phyloP scores from a whole-genome alignment of 2,797 vertebrate genomes.

The Rachycentron canadum region DNA sequence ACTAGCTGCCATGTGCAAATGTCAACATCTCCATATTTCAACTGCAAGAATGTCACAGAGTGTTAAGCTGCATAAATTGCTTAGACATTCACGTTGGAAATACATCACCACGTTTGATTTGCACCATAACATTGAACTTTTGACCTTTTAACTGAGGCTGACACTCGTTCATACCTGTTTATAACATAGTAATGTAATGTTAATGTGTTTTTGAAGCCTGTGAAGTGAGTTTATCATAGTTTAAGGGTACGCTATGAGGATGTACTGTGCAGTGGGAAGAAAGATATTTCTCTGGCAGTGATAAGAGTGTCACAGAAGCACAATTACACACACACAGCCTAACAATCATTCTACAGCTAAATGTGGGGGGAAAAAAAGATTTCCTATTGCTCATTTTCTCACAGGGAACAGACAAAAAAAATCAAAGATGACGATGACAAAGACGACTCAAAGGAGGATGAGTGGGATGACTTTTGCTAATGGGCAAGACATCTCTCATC shows the following conservation, averaged over 20 bases:
- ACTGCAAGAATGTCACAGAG: constrained; percentile 20
- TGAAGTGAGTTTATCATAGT: constrained; percentile 18
- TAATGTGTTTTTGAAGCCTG: neutral
- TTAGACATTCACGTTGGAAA: neutral
- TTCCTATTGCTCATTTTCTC: constrained; percentile 36
- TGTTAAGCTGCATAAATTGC: constrained; percentile 21
- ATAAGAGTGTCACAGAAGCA: neutral
- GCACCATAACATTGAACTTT: constrained; percentile 5
- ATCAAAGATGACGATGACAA: constrained; percentile 22
- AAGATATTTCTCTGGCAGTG: constrained; percentile 39
- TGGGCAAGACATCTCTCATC: constrained; percentile 54
- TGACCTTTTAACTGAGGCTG: neutral
- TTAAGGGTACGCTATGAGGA: constrained; percentile 15
- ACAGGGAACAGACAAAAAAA: constrained; percentile 32
- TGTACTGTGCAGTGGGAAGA: constrained; percentile 31
- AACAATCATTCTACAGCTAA: constrained; percentile 21
- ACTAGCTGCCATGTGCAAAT: constrained; percentile 49
- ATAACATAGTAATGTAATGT: neutral
- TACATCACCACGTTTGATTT: constrained; percentile 14
- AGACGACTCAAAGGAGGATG: constrained; percentile 35
- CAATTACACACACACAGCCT: neutral
- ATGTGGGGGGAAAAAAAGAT: neutral
- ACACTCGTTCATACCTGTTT: constrained; percentile 2
- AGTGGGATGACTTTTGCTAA: constrained; percentile 29
- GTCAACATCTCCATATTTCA: constrained; percentile 62